These are phyloP conservation scores for Limosa lapponica DNA, from an alignment of 2,797 vertebrate species.

Conservation along the genomic window DNA sequence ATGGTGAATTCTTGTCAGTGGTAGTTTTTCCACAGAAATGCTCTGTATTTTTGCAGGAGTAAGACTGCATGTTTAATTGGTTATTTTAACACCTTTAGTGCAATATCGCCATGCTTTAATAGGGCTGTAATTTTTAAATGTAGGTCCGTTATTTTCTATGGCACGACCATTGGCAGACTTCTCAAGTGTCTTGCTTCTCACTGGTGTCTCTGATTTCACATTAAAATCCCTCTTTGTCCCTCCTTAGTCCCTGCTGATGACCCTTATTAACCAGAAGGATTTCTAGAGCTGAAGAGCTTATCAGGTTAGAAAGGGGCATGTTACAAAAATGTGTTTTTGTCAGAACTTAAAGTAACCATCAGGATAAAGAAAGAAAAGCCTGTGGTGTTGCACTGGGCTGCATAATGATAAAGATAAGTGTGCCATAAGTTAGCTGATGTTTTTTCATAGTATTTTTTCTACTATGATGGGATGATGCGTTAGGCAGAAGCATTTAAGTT, in stretches of 20 bases:
- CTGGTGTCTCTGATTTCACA: conserved; percentile 38
- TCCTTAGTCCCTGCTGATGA: conserved; percentile 2
- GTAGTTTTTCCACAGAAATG: conserved; percentile 37
- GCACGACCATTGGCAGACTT: not conserved
- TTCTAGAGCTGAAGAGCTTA: conserved; percentile 14
- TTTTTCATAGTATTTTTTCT: not conserved
- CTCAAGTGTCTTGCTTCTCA: conserved; percentile 37
- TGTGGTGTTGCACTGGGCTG: not conserved
- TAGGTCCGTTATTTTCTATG: conserved; percentile 33
- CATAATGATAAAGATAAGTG: not conserved
- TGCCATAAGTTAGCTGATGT: not conserved
- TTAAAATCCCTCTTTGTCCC: conserved; percentile 32
- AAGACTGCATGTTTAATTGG: conserved; percentile 53
- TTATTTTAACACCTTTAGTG: conserved; percentile 63
- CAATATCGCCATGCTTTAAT: conserved; percentile 14
- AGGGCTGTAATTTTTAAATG: conserved; percentile 42
- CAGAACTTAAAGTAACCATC: not conserved
- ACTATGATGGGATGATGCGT: not conserved
- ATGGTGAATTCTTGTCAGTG: conserved; percentile 1
- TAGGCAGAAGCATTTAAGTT: not conserved
- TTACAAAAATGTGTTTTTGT: not conserved
- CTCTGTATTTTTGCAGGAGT: conserved; percentile 48
- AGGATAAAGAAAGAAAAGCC: not conserved
- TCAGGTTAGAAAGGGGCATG: not conserved
- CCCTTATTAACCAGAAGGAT: conserved; percentile 24